phyloP scores from a whole-genome alignment of 1,140 invertebrate species.

The Vanessa atalanta region DNA sequence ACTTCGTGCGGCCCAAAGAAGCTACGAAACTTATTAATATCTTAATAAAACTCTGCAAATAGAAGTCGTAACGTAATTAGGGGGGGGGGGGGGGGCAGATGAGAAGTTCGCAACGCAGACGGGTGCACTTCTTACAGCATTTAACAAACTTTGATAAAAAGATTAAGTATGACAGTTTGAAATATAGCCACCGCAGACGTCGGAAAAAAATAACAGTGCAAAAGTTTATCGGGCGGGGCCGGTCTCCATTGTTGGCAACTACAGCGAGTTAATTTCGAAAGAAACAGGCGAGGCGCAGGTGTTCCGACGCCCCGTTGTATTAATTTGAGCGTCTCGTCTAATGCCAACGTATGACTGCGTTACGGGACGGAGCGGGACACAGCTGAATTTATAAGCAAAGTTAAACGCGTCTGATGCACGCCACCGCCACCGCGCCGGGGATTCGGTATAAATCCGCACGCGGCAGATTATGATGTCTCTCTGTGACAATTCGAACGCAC shows the following conservation, averaged over 20 bases:
- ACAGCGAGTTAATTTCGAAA: constrained; percentile 76
- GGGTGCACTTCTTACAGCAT: constrained; percentile 70
- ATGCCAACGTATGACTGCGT: constrained; percentile 71
- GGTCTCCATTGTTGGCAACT: constrained; percentile 70
- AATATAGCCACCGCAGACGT: constrained; percentile 75
- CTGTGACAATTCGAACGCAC: constrained; percentile 61
- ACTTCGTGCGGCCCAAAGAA: constrained; percentile 4
- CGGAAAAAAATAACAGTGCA: constrained; percentile 71
- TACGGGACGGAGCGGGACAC: constrained; percentile 47
- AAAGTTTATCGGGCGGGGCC: constrained; percentile 60
- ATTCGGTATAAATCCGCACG: constrained; percentile 59
- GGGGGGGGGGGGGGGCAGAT: too few species aligned
- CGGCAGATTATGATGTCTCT: constrained; percentile 70
- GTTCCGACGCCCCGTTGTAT: constrained; percentile 61
- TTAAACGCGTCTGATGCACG: constrained; percentile 49
- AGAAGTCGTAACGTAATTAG: constrained; percentile 69
- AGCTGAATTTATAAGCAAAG: constrained; percentile 67
- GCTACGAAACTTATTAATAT: constrained; percentile 42
- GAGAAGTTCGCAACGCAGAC: constrained; percentile 58
- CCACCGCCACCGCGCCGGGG: constrained; percentile 34
- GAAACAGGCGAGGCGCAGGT: constrained; percentile 76
- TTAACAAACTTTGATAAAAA: constrained; percentile 80
- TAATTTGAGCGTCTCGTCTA: constrained; percentile 75
- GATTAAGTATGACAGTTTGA: constrained; percentile 81
- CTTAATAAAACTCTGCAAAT: constrained; percentile 43